Evolutionary conservation across 2,888 invertebrate genomes (phyloP), one percentile per base, ranked within the genome.

Genomic region (Agapostemon virescens): DNA sequence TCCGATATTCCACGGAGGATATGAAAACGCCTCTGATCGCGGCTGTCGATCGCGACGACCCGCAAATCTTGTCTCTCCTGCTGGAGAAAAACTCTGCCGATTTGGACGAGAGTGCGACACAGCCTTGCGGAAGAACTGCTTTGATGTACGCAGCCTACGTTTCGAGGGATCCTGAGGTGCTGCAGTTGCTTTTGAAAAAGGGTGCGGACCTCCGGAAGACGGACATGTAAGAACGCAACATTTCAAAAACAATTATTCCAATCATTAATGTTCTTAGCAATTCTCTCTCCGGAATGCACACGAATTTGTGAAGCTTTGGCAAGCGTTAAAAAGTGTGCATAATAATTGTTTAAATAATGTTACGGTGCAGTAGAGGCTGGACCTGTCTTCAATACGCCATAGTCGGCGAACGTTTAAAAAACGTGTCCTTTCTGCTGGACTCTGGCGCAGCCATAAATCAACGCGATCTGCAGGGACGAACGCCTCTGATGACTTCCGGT

Each of bases 401-500:
- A 20, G 80, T 84, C 9, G 88, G 87, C 9, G 82, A 83, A 40
- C 79, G 83, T 49, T 69, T 75, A 23, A 72, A 70, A 61, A 89
- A 88, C 45, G 81, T 89, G 5, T 20, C 15, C 1, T 72, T 74
- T 26, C 79, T 89, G 11, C 68, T 89, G 40, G 79, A 88, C 20
- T 26, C 36, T 3, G 82, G 84, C 20, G 55, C 78, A 5, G 30
- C 66, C 1, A 61, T 86, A 9, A 72, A 87, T 74, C 79, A 79
- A 7, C 55, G 55, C 36, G 88, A 89, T 72, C 40, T 30, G 9
- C 69, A 79, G 4, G 88, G 85, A 9, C 79, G 87, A 38, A 89
- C 88, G 5, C 84, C 88, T 0, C 79, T 89, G 4, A 89, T 89
- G 87, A 83, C 81, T 45, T 80, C 88, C 42, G 87, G 89, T 89